A percentile compares a stretch with the other conserved stretches of the same genome.
These are phyloP conservation scores for Leiothrix lutea DNA, from an alignment of 2,113 vertebrate genomes.

Conservation along the genomic window DNA sequence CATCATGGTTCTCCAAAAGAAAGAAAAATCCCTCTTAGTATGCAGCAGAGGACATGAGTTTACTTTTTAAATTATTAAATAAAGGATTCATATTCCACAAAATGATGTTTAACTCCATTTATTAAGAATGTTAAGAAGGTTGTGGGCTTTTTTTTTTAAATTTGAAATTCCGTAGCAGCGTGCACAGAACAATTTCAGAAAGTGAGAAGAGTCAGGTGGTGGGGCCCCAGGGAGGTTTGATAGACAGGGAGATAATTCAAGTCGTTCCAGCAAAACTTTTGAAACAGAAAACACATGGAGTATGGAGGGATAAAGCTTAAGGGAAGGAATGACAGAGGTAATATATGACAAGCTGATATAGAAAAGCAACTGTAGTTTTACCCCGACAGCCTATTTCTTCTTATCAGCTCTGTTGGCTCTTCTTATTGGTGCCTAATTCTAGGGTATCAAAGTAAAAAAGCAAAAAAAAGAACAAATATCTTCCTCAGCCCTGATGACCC, in stretches of 20 bases:
- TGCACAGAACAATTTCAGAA: background rate
- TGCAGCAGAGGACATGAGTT: background rate
- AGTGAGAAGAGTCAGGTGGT: background rate
- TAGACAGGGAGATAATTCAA: background rate
- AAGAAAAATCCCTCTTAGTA: background rate
- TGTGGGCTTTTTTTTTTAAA: background rate
- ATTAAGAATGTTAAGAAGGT: background rate
- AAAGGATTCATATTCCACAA: background rate
- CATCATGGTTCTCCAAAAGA: background rate
- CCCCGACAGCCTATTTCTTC: background rate
- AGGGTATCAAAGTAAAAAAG: background rate
- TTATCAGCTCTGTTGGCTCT: background rate
- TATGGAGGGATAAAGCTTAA: background rate
- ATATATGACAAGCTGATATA: background rate
- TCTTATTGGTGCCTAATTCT: background rate
- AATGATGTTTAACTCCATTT: background rate
- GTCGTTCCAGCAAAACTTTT: background rate
- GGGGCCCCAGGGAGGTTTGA: background rate
- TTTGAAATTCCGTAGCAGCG: background rate
- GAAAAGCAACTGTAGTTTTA: background rate
- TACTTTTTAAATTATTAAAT: background rate
- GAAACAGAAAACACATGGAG: background rate
- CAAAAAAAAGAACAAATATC: background rate
- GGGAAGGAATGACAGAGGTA: background rate
- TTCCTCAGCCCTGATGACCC: background rate